Conservation (phyloP, 2,113 vertebrate genomes). For the Oncorhynchus gorbuscha region DNA sequence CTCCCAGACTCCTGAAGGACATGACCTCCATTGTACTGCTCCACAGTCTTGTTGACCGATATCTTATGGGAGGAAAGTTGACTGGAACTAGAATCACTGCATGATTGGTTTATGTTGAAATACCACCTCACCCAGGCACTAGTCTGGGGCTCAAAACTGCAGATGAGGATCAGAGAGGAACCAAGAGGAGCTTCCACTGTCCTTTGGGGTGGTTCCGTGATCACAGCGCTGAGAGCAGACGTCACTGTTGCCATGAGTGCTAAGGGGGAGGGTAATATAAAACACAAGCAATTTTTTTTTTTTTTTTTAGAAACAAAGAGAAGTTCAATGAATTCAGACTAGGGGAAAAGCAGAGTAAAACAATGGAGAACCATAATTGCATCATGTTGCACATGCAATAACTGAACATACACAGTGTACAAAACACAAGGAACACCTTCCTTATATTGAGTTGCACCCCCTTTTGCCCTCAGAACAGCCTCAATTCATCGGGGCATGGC, state of each 20-base stretch:
- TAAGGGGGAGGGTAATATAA: neutral
- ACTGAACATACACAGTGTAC: too few species aligned
- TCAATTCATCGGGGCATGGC: too few species aligned
- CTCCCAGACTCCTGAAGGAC: too few species aligned
- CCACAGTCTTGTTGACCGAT: fast-evolving
- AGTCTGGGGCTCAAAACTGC: neutral
- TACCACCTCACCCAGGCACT: conserved; percentile 28
- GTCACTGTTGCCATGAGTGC: conserved; percentile 13
- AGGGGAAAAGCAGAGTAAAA: neutral
- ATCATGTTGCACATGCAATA: too few species aligned
- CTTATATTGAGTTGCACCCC: too few species aligned
- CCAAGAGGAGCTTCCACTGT: neutral
- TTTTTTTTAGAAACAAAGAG: too few species aligned
- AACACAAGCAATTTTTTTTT: neutral
- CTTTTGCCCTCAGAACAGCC: too few species aligned
- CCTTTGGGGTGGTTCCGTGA: neutral
- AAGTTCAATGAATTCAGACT: neutral
- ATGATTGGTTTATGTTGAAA: neutral
- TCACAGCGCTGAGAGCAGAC: neutral
- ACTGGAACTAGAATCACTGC: fast-evolving
- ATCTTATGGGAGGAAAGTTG: too few species aligned
- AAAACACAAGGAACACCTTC: too few species aligned
- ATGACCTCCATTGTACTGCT: fast-evolving
- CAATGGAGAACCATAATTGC: neutral
- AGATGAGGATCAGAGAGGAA: conserved; percentile 34